Conservation (phyloP, 2,888 invertebrate genomes). For the Ichneumon xanthorius region DNA sequence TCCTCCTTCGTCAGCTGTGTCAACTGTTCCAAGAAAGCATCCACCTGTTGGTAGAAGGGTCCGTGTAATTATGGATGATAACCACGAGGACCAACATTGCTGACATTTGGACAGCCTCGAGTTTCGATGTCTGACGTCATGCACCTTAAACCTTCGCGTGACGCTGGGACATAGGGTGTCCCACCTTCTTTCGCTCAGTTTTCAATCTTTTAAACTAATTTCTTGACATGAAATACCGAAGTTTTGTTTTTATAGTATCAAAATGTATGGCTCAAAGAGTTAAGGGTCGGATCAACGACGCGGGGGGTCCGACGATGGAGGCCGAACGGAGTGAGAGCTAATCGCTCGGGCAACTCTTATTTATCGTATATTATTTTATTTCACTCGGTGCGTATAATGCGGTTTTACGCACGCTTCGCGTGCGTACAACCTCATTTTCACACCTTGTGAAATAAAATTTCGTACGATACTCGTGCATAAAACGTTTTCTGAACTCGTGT, state of each 20-base stretch:
- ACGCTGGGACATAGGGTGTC: no score
- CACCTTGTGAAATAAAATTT: no score
- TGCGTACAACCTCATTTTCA: no score
- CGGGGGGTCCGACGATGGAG: conserved; percentile 1
- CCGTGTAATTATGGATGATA: not conserved
- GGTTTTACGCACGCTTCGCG: no score
- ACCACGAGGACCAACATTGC: conserved; percentile 9
- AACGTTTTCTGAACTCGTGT: no score
- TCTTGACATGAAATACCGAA: no score
- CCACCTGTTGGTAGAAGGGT: conserved; percentile 85
- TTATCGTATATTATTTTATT: not conserved
- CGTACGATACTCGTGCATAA: no score
- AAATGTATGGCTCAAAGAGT: no score
- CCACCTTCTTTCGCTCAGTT: no score
- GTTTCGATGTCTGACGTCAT: conserved; percentile 33
- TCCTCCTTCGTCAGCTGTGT: conserved; percentile 94
- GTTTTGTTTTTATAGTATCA: no score
- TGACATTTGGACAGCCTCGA: not conserved
- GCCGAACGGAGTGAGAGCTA: not conserved
- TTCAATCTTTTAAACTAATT: no score
- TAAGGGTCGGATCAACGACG: conserved; percentile 12
- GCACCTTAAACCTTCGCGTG: not conserved
- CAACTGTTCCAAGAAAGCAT: conserved; percentile 91
- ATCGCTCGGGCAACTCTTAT: conserved; percentile 1
- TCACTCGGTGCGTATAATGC: no score